A percentile compares a stretch with the other conserved stretches of the same genome.
phyloP scores from a whole-genome alignment of 2,888 invertebrate genomes.

The Tineola bisselliella region DNA sequence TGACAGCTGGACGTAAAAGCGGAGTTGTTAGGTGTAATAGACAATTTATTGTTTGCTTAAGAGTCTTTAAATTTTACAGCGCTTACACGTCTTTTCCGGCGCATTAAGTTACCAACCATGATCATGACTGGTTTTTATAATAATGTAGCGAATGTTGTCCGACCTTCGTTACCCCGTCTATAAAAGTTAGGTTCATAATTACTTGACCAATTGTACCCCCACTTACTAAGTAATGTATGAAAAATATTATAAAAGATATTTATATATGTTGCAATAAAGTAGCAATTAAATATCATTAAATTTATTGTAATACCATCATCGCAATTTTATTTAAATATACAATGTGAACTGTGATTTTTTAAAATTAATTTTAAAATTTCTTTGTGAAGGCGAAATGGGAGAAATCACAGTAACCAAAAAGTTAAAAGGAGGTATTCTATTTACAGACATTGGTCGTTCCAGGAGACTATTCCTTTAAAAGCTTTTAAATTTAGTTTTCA shows the following conservation, averaged over 20 bases:
- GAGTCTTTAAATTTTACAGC: background rate
- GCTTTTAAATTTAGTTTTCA: background rate
- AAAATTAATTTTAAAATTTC: too few species aligned
- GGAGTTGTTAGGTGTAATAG: background rate
- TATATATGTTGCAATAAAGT: background rate
- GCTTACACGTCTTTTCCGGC: background rate
- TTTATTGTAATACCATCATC: background rate
- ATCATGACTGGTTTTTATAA: constrained; percentile 1
- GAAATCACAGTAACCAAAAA: too few species aligned
- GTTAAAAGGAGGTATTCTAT: too few species aligned
- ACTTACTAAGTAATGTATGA: background rate
- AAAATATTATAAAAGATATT: background rate
- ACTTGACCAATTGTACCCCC: background rate
- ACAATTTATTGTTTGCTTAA: background rate
- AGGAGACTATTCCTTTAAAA: too few species aligned
- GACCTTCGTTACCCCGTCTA: background rate
- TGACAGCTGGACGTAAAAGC: background rate
- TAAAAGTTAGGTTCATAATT: background rate
- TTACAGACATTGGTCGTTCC: too few species aligned
- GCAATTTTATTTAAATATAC: background rate
- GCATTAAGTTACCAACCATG: background rate
- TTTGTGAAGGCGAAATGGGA: too few species aligned
- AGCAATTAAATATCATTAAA: background rate
- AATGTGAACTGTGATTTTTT: background rate
- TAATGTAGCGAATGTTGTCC: constrained; percentile 4